Base-by-base conservation (phyloP, 2,888 invertebrate species). In the Fragum whitleyi region DNA sequence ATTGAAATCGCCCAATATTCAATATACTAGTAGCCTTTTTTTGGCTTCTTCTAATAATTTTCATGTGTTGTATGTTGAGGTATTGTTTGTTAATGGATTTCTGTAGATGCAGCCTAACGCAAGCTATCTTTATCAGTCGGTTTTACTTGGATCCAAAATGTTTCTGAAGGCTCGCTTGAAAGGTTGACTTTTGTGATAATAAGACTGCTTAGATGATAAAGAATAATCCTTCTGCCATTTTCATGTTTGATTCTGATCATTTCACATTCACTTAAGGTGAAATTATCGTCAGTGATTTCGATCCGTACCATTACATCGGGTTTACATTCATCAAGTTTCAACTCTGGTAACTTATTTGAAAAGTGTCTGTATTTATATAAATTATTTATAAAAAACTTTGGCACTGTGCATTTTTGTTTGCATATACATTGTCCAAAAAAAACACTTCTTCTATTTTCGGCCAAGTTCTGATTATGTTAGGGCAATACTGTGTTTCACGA, bases 1-100 rank as follows among this genome's bases (percentile, higher is more conserved):
- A 23, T 69, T 69, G 28, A 69, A 47, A 51, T 51, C 9, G 51
- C 69, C 29, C 3, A 2, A 68, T 42, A n/a, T n/a, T n/a, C n/a
- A n/a, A n/a, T n/a, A n/a, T n/a, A n/a, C n/a, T n/a, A n/a, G n/a
- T n/a, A n/a, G n/a, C n/a, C n/a, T n/a, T n/a, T n/a, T n/a, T n/a
- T n/a, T n/a, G n/a, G n/a, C n/a, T n/a, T n/a, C n/a, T n/a, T n/a
- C n/a, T n/a, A n/a, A n/a, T n/a, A n/a, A n/a, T 47, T 28, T 67
- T 3, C 28, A 19, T 21, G 23, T 14, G 5, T 57, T 23, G 3
- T 6, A 6, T 2, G 23, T 21, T 5, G 26, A 57, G 23, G 5
- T 6, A 23, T 21, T 57, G 14, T 21, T 21, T 14, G 23, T 21
- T 5, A 5, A 14, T 2, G 57, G 57, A 3, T 26, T 57, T 57